Conservation (phyloP, 2,113 vertebrate genomes). For the Phyllostomus hastatus region DNA sequence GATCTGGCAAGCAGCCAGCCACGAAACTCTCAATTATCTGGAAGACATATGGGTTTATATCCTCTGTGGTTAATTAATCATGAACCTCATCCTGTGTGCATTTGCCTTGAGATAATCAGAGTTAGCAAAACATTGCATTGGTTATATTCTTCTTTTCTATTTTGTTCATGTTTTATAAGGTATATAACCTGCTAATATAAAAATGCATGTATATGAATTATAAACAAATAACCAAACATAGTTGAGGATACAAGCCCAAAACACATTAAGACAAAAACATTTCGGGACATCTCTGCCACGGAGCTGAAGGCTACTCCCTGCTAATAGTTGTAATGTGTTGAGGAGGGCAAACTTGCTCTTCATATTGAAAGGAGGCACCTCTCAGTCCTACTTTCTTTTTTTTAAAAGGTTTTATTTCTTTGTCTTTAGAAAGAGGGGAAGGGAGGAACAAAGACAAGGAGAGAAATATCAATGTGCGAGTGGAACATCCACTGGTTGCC, state of each 20-base stretch:
- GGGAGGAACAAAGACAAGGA: too few relatives aligned
- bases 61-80: neutral
- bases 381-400: neutral
- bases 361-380: neutral
- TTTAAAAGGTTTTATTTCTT: too few relatives aligned
- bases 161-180: constrained; percentile 1
- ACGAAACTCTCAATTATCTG: neutral
- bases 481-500: too few relatives aligned
- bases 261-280: neutral
- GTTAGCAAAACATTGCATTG: neutral
- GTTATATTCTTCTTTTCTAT: neutral
- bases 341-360: neutral
- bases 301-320: neutral
- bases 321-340: neutral
- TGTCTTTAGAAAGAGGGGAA: too few relatives aligned
- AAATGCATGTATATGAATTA: neutral
- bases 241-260: neutral
- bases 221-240: neutral
- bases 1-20: neutral
- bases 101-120: neutral
- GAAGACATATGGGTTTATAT: neutral
- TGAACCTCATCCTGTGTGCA: neutral
- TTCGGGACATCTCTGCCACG: too few relatives aligned
- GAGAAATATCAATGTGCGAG: too few relatives aligned
- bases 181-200: neutral